Evolutionary conservation across 2,113 vertebrate genomes (phyloP), one percentile per base, ranked within the genome.

Genomic region (Capreolus pygargus): DNA sequence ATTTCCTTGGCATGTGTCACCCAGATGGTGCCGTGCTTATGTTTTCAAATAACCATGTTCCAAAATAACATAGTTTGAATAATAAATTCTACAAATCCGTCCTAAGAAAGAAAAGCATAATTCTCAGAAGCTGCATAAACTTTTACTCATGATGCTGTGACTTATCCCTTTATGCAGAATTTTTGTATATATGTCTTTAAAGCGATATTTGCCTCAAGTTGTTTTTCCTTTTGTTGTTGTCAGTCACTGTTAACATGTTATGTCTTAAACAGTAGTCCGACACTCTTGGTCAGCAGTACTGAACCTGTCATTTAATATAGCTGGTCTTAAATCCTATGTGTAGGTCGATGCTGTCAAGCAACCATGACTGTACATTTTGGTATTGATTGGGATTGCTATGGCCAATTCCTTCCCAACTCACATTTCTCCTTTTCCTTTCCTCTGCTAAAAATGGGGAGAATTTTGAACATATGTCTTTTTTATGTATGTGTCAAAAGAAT

Each of bases 1-100:
- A 99, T 99, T 99, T 99, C 99, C 98, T 99, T 99, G 99, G 99
- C 99, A 99, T 99, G 99, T 99, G 98, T 99, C 99, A 99, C 98
- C 98, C 99, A 99, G 99, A 99, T 99, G 99, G 99, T 99, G 99
- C 97, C 89, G 98, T 98, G 99, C 99, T 99, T 99, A 98, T 99
- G 99, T 99, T 99, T 99, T 99, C 99, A 99, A 99, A 99, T 99
- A 99, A 98, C 98, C 98, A 97, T 98, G 99, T 99, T 99, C 99
- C 98, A 99, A 99, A 99, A 99, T 99, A 99, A 99, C 98, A 98
- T 99, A 98, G 99, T 99, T 99, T 99, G 98, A 99, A 99, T 99
- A 99, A 99, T 99, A 99, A 99, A 99, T 99, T 99, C 98, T 97
- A 96, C 98, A 99, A 99, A 99, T 99, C 99, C 98, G 98, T 98